Conservation (phyloP, 2,113 vertebrate genomes). For the Forbesichthys papilliferus region DNA sequence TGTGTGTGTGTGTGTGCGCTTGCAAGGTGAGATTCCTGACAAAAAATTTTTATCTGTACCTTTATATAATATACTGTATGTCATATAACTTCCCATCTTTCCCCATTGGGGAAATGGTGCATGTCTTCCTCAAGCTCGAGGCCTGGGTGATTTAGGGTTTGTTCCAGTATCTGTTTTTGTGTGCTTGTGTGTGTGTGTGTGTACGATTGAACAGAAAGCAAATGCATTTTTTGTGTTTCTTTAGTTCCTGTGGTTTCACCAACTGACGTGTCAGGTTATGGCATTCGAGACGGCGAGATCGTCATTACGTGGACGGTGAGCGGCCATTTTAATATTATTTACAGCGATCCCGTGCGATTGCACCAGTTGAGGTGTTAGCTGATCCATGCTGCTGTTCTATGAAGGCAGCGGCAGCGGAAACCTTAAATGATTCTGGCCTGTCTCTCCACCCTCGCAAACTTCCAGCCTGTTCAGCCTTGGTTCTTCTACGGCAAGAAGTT, state of each 20-base stretch:
- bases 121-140: no score
- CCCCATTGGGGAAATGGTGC: no score
- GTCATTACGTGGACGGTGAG: conserved; percentile 93
- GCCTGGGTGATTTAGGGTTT: background rate
- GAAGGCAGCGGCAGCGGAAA: no score
- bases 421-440: background rate
- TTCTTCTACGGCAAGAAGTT: conserved; percentile 94
- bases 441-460: background rate
- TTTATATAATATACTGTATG: no score
- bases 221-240: conserved; percentile 17
- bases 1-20: background rate
- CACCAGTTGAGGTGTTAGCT: no score
- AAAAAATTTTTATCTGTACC: no score
- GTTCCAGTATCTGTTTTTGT: no score
- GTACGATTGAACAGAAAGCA: no score
- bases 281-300: conserved; percentile 89
- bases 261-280: conserved; percentile 87
- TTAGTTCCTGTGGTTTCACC: conserved; percentile 91
- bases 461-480: conserved; percentile 89
- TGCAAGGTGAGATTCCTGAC: background rate
- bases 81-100: no score
- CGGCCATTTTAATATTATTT: background rate
- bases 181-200: no score
- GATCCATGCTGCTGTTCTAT: no score
- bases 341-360: no score